Conservation (phyloP, 2,797 vertebrate species). For the Staurois parvus region DNA sequence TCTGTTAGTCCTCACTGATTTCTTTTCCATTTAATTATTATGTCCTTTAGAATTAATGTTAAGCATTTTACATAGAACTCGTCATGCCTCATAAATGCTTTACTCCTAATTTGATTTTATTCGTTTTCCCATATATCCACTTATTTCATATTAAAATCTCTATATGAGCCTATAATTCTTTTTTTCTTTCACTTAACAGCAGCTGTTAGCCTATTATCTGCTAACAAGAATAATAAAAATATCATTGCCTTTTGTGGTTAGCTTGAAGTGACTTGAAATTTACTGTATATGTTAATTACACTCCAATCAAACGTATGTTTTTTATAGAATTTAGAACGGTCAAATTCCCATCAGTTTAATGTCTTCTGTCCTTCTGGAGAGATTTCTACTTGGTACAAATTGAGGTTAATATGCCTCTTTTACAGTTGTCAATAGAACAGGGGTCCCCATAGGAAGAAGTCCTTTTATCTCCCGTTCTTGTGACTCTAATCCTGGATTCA, state of each 20-base stretch:
- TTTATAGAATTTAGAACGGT: no score
- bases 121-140: slow-evolving; percentile 27
- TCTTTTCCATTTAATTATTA: slow-evolving; percentile 55
- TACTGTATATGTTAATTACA: no score
- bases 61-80: slow-evolving; percentile 17
- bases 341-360: no score
- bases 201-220: not conserved
- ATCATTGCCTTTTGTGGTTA: not conserved
- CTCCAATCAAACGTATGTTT: no score
- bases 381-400: no score
- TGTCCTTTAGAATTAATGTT: slow-evolving; percentile 53
- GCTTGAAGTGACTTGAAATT: not conserved
- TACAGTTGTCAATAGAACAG: no score
- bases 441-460: no score
- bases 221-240: not conserved
- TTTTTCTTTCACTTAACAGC: not conserved
- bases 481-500: no score
- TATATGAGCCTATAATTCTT: not conserved
- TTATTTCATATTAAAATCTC: slow-evolving; percentile 15
- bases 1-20: slow-evolving; percentile 42
- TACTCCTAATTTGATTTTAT: slow-evolving; percentile 16
- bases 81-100: slow-evolving; percentile 39
- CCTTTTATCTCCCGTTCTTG: no score
- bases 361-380: no score
- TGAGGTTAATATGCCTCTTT: no score